These are phyloP conservation scores for Dipus sagitta DNA, from an alignment of 2,797 vertebrate genomes.

Conservation along the genomic window DNA sequence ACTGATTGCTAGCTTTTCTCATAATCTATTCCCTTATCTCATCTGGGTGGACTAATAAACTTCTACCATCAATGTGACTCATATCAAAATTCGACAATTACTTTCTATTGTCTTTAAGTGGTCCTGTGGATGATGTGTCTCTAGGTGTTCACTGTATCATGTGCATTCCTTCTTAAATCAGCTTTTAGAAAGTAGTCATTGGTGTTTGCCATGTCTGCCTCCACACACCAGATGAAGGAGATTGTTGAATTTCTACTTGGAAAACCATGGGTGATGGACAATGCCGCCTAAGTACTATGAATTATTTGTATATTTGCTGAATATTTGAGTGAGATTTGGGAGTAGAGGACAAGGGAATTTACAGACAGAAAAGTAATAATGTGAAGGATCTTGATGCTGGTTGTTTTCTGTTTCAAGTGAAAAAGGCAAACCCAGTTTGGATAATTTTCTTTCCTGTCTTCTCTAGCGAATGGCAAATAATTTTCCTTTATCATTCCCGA, in stretches of 20 bases:
- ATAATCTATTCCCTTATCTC: slow-evolving; percentile 14
- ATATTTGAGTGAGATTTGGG: slow-evolving; percentile 14
- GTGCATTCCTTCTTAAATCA: background rate
- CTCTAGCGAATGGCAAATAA: slow-evolving; percentile 2
- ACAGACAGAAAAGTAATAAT: background rate
- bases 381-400: background rate
- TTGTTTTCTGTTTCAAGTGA: background rate
- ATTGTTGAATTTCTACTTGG: slow-evolving; percentile 35
- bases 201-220: background rate
- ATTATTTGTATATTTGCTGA: background rate
- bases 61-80: slow-evolving; percentile 1
- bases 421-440: background rate
- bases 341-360: background rate
- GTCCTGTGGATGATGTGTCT: background rate
- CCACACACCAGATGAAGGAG: background rate
- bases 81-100: background rate
- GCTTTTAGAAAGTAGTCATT: background rate
- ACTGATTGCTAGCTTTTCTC: background rate
- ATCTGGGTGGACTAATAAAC: background rate
- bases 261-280: background rate
- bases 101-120: background rate
- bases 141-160: background rate
- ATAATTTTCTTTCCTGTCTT: slow-evolving; percentile 10
- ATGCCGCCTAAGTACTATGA: background rate
- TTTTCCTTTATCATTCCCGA: background rate